Evolutionary conservation across 2,888 invertebrate species (phyloP), one percentile per base, ranked within the genome.

Genomic region (Linhomoeus sp.): DNA sequence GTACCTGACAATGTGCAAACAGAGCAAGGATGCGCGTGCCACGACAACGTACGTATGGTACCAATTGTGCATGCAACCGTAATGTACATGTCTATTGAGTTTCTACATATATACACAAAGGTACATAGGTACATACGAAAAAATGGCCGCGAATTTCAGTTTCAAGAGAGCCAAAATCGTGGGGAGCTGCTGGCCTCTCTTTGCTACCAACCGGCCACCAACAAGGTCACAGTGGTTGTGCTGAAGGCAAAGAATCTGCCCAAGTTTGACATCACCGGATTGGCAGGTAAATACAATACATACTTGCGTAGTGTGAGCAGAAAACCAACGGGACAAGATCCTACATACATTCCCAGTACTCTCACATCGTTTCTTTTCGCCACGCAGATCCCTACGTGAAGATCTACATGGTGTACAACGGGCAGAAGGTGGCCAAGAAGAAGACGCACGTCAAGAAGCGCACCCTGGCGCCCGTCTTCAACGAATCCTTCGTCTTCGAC

Each of bases 401-500:
- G 70, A 85, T 97, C 69, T 94, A 94, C 70, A 74, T 94, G 58
- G 73, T 90, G 46, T 88, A 83, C 72, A 88, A 94, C 70, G 85
- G 86, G n/a, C 90, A 92, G 66, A 79, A 92, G 53, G 84, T 94
- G 60, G 86, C 88, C 43, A 97, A 94, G 75, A 92, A 92, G 76
- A 92, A 94, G 74, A 94, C 94, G 0, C 92, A 92, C 67, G 90
- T 94, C 43, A 92, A 92, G 76, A 94, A 90, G 69, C 77, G 90
- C 48, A 94, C 94, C 1, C 73, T 90, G 58, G 88, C 87, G 72
- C 97, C 94, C 0, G 90, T 97, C 47, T 97, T 90, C 75, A 97
- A 97, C 72, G 94, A 97, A 71, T 88, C 88, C 46, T 92, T 97
- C 70, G 84, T 88, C 46, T 94, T 94, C 67, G 92, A 94, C 61